Evolutionary conservation across 2,113 vertebrate genomes (phyloP).

Genomic region (Galbula dea): DNA sequence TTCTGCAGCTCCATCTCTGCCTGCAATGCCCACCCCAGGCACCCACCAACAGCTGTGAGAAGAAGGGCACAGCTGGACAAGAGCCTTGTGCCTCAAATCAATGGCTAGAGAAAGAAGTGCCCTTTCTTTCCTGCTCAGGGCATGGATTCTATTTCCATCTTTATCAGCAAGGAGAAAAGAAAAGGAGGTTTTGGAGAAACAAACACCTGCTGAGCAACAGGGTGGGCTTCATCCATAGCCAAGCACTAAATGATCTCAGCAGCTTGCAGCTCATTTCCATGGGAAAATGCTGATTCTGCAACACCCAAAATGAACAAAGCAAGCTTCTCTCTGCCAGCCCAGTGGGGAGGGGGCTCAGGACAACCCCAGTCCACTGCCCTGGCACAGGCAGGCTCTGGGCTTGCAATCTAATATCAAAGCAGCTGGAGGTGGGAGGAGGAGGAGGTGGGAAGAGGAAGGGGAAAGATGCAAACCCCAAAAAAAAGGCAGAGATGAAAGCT

Average conservation of each 20-base stretch:
- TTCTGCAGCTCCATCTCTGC: accelerated
- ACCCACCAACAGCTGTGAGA: background rate
- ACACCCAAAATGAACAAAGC: background rate
- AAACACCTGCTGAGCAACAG: background rate
- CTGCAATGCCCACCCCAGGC: background rate
- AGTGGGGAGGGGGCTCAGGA: accelerated
- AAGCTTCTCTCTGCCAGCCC: background rate
- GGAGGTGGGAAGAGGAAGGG: too few species aligned
- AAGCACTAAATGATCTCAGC: background rate
- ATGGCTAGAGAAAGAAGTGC: background rate
- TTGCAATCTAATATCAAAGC: background rate
- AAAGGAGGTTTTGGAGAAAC: background rate
- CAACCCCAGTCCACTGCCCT: background rate
- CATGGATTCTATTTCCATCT: background rate
- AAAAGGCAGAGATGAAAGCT: constrained; percentile 29
- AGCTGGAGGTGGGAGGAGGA: too few species aligned
- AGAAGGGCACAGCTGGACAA: background rate
- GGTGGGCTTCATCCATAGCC: background rate
- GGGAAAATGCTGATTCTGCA: background rate
- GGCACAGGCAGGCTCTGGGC: accelerated
- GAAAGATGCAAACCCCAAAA: too few species aligned
- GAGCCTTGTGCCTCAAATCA: accelerated
- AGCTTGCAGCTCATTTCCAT: background rate
- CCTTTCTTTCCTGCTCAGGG: background rate
- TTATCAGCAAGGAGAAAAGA: background rate